phyloP scores from a whole-genome alignment of 2,113 vertebrate species.

The Prunella himalayana region DNA sequence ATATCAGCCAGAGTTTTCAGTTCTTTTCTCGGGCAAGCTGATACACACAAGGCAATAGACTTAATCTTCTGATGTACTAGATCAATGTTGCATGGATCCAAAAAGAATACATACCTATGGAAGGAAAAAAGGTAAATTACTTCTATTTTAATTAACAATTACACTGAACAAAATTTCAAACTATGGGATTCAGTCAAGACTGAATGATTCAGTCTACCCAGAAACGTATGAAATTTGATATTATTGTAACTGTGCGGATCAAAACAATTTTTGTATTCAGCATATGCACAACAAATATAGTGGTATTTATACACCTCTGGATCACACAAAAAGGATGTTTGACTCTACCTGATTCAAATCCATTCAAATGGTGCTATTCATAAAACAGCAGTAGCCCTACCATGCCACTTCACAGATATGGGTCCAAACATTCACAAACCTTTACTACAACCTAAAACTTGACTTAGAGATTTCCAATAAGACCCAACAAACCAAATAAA shows the following conservation, averaged over 20 bases:
- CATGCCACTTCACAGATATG: background rate
- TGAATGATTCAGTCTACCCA: background rate
- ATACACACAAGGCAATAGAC: conserved; percentile 91
- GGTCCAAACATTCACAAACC: background rate
- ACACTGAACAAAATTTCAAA: background rate
- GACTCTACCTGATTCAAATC: background rate
- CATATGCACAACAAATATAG: background rate
- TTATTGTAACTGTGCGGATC: background rate
- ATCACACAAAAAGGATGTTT: background rate
- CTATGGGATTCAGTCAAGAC: background rate
- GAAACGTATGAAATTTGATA: background rate
- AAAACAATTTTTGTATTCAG: background rate
- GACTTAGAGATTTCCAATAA: background rate
- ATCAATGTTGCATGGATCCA: conserved; percentile 97
- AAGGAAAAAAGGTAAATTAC: background rate
- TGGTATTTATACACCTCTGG: background rate
- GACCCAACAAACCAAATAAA: background rate
- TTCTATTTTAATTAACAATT: background rate
- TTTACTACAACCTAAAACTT: background rate
- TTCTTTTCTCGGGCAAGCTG: conserved; percentile 85
- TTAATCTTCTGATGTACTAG: conserved; percentile 89
- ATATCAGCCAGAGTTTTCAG: conserved; percentile 87
- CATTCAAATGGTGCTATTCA: background rate
- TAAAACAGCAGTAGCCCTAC: background rate
- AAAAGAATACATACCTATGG: conserved; percentile 92